Conservation (phyloP, 23 tunicate species). For the Oikopleura dioica region DNA sequence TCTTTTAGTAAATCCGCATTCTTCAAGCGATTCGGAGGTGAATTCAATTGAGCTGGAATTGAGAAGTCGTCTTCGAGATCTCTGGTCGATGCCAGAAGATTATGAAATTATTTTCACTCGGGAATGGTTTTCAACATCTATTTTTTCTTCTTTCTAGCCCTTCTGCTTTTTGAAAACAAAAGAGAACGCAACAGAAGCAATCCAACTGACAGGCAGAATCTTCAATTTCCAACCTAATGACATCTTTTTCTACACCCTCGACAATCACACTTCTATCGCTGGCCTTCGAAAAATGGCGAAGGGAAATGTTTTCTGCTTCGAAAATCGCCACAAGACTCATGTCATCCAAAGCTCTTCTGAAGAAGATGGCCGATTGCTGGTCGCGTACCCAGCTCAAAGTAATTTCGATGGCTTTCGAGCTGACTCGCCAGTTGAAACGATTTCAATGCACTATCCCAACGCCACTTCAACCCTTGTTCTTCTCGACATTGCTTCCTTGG, state of each 20-base stretch:
- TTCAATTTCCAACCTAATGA: not conserved
- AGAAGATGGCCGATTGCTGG: not conserved
- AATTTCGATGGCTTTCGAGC: slow-evolving; percentile 12
- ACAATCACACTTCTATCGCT: slow-evolving; percentile 8
- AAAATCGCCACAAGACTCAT: too few relatives aligned
- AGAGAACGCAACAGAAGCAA: not conserved
- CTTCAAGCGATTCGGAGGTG: not conserved
- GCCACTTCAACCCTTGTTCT: not conserved
- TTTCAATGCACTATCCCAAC: not conserved
- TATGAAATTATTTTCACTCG: not conserved
- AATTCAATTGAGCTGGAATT: not conserved
- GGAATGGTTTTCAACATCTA: not conserved
- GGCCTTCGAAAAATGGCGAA: not conserved
- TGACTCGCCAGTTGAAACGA: too few relatives aligned
- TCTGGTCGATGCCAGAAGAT: not conserved
- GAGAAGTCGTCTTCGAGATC: not conserved
- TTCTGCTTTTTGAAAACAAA: not conserved
- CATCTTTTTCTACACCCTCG: not conserved
- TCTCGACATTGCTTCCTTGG: not conserved
- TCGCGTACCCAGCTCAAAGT: slow-evolving; percentile 3
- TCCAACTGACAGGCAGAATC: not conserved
- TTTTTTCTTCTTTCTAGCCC: not conserved
- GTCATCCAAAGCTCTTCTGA: not conserved
- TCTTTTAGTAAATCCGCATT: slow-evolving; percentile 2
- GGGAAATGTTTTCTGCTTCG: not conserved